phyloP scores from a whole-genome alignment of 2,888 invertebrate species.

The Bombylius major region DNA sequence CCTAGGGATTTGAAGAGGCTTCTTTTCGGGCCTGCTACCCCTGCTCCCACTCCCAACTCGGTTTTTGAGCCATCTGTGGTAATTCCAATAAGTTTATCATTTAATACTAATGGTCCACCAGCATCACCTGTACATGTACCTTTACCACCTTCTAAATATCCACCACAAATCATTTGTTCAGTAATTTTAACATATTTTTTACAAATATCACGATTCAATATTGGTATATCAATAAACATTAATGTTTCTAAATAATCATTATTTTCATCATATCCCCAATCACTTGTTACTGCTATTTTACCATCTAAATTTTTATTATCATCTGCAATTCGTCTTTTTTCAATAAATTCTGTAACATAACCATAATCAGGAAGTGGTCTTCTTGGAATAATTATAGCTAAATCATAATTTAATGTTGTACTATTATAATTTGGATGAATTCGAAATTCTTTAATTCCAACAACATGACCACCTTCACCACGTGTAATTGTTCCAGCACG shows the following conservation, averaged over 20 bases:
- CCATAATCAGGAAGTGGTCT: background rate
- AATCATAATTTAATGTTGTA: background rate
- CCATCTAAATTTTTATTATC: background rate
- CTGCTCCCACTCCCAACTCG: too few species aligned
- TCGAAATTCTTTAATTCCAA: background rate
- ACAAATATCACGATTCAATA: conserved; percentile 35
- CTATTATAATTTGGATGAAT: background rate
- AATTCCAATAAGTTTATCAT: conserved; percentile 5
- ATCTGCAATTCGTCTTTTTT: background rate
- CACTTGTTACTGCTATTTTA: background rate
- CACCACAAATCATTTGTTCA: conserved; percentile 10
- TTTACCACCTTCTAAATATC: conserved; percentile 4
- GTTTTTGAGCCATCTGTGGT: too few species aligned
- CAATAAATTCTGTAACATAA: background rate
- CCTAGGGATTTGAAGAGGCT: too few species aligned
- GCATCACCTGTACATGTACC: conserved; percentile 14
- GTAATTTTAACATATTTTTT: conserved; percentile 13
- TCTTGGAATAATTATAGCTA: background rate
- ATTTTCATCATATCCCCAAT: background rate
- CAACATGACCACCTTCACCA: background rate
- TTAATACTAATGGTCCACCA: conserved; percentile 10
- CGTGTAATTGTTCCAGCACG: background rate
- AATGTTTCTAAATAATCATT: conserved; percentile 8
- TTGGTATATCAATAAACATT: conserved; percentile 38
- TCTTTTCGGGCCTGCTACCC: too few species aligned